phyloP scores from a whole-genome alignment of 2,888 invertebrate species.

The Conus canariensis region DNA sequence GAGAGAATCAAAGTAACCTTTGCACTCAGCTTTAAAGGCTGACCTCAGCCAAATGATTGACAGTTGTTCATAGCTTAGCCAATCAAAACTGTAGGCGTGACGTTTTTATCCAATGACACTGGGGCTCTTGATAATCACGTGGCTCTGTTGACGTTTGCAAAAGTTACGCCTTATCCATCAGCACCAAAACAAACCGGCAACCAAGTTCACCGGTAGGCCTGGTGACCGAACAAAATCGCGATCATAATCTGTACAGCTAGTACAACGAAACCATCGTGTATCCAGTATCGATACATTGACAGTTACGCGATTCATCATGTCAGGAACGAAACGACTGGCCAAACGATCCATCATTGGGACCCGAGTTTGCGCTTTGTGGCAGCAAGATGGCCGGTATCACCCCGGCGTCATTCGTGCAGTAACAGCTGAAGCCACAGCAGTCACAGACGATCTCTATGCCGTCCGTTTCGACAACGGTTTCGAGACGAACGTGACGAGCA shows the following conservation, averaged over 20 bases:
- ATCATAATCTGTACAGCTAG: background rate
- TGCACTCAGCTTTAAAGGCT: slow-evolving; percentile 35
- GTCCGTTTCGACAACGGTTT: slow-evolving; percentile 87
- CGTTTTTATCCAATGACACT: slow-evolving; percentile 59
- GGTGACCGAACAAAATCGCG: background rate
- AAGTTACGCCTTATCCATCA: slow-evolving; percentile 65
- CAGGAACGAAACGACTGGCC: slow-evolving; percentile 88
- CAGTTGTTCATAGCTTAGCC: slow-evolving; percentile 54
- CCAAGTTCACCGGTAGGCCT: slow-evolving; percentile 65
- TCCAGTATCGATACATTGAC: background rate
- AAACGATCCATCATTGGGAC: slow-evolving; percentile 98
- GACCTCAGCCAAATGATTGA: slow-evolving; percentile 45
- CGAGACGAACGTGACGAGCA: slow-evolving; percentile 86
- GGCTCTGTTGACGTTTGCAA: slow-evolving; percentile 72
- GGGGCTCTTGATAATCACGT: slow-evolving; percentile 57
- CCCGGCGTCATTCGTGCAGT: slow-evolving; percentile 95
- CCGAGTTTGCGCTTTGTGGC: slow-evolving; percentile 90
- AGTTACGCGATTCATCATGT: slow-evolving; percentile 65
- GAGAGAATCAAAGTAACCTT: slow-evolving; percentile 26
- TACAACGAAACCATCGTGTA: background rate
- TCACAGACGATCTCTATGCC: slow-evolving; percentile 82
- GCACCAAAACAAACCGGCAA: slow-evolving; percentile 77
- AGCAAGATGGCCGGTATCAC: slow-evolving; percentile 90
- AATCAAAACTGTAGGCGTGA: slow-evolving; percentile 54
- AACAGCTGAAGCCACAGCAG: slow-evolving; percentile 83